Evolutionary conservation across 2,113 vertebrate genomes (phyloP).

Genomic region (Thymallus thymallus): DNA sequence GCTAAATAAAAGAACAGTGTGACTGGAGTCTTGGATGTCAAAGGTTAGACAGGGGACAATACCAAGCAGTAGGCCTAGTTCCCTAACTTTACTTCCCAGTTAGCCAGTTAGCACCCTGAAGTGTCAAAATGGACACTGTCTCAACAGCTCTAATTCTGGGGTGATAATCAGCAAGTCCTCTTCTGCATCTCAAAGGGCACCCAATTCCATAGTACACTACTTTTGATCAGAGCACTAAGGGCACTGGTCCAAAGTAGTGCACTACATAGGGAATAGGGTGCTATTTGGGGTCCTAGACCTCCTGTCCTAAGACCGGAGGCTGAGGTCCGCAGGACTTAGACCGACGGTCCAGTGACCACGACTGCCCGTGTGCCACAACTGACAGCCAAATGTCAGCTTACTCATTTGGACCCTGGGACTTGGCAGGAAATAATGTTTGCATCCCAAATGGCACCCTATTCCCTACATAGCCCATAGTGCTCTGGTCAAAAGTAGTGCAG

Average conservation of each 20-base stretch:
- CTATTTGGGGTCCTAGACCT: no score
- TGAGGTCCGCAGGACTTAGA: slow-evolving; percentile 10
- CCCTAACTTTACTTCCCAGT: slow-evolving; percentile 27
- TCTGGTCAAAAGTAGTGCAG: no score
- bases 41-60: slow-evolving; percentile 62
- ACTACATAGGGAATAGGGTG: no score
- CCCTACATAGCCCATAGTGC: no score
- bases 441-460: neutral
- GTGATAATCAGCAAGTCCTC: slow-evolving; percentile 53
- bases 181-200: slow-evolving; percentile 13
- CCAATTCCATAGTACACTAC: neutral
- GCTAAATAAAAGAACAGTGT: neutral
- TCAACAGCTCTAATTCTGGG: slow-evolving; percentile 55
- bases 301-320: no score
- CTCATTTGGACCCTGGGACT: slow-evolving; percentile 7
- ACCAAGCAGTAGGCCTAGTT: neutral
- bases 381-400: slow-evolving; percentile 58
- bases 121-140: slow-evolving; percentile 52
- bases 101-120: slow-evolving; percentile 47
- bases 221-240: neutral
- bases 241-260: neutral
- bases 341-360: slow-evolving; percentile 44
- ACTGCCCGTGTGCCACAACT: slow-evolving; percentile 50
- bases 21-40: slow-evolving; percentile 42
- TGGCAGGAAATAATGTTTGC: slow-evolving; percentile 21